phyloP scores from a whole-genome alignment of 2,888 invertebrate species.

The Crossocerus cetratus region DNA sequence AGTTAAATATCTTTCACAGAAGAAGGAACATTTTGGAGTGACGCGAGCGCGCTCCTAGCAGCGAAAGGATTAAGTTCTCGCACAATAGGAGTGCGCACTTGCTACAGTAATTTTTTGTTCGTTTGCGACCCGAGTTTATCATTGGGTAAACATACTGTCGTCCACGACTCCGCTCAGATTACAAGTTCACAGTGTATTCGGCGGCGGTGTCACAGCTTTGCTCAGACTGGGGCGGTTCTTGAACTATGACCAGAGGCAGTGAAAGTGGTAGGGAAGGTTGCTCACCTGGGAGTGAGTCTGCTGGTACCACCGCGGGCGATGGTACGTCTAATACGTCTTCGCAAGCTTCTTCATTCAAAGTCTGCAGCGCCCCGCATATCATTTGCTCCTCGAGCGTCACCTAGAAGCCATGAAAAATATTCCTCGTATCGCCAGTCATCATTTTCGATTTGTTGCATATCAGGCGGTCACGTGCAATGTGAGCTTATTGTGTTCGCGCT shows the following conservation, averaged over 20 bases:
- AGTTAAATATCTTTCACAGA: no score
- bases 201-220: slow-evolving; percentile 73
- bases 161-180: slow-evolving; percentile 47
- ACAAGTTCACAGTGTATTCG: slow-evolving; percentile 68
- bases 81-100: background rate
- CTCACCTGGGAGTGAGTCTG: slow-evolving; percentile 75
- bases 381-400: slow-evolving; percentile 96
- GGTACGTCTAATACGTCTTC: slow-evolving; percentile 90
- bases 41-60: background rate
- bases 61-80: background rate
- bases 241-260: slow-evolving; percentile 76
- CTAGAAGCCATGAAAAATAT: slow-evolving; percentile 77
- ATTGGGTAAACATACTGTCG: background rate
- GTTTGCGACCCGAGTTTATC: background rate
- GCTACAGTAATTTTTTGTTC: background rate
- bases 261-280: slow-evolving; percentile 72
- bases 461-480: background rate
- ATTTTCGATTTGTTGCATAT: background rate
- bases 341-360: slow-evolving; percentile 94
- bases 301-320: slow-evolving; percentile 61
- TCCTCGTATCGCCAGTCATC: background rate
- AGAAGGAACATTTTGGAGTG: no score
- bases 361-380: slow-evolving; percentile 95
- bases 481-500: background rate
- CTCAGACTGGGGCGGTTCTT: slow-evolving; percentile 73